phyloP scores from a whole-genome alignment of 92 coral and sea anemone species.

The Montipora capitata region DNA sequence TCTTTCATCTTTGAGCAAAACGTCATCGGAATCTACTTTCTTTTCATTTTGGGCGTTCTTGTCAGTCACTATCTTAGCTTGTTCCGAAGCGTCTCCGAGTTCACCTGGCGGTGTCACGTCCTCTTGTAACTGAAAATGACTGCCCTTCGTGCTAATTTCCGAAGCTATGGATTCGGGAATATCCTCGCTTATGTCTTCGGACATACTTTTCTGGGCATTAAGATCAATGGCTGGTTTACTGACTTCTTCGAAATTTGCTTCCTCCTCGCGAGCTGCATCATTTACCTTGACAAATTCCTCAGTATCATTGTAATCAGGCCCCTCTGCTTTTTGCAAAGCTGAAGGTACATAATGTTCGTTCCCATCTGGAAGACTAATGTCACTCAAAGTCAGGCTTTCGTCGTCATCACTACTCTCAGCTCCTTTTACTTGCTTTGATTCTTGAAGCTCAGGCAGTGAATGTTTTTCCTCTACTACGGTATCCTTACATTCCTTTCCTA shows the following conservation, averaged over 20 bases:
- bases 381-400: slow-evolving; percentile 50
- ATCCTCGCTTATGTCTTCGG: slow-evolving; percentile 51
- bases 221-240: slow-evolving; percentile 18
- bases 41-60: not conserved
- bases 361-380: slow-evolving; percentile 53
- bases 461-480: not conserved
- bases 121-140: slow-evolving; percentile 4
- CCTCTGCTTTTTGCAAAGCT: slow-evolving; percentile 6
- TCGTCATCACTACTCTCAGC: slow-evolving; percentile 35
- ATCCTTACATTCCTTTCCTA: not conserved
- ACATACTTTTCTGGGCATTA: not conserved
- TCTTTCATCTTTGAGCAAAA: not conserved
- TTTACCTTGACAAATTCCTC: not conserved
- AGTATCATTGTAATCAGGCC: not conserved
- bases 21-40: not conserved
- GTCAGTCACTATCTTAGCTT: not conserved
- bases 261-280: not conserved
- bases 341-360: not conserved
- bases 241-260: not conserved
- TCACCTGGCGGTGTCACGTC: not conserved
- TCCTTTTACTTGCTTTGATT: slow-evolving; percentile 6
- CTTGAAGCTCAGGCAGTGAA: not conserved
- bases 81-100: not conserved
- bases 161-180: slow-evolving; percentile 25
- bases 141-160: not conserved